Conservation (phyloP, 1,140 invertebrate genomes). For the Philotrypesis tridentata region DNA sequence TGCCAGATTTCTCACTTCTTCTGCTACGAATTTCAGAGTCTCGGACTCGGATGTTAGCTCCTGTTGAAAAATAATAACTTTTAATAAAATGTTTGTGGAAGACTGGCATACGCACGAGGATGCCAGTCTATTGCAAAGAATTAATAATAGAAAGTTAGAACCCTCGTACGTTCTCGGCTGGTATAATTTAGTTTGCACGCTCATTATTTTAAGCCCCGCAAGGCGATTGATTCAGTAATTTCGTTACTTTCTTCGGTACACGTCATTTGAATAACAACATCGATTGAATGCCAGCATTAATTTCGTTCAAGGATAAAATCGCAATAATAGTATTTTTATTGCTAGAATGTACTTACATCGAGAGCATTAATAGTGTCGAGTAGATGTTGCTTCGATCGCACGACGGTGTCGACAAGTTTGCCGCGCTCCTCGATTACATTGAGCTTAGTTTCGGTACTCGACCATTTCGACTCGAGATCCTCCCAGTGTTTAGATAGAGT, state of each 20-base stretch:
- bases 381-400: constrained; percentile 83
- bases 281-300: too few species aligned
- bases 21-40: constrained; percentile 69
- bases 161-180: not conserved
- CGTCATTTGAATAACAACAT: too few species aligned
- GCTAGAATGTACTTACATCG: constrained; percentile 74
- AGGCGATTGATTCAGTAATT: constrained; percentile 23
- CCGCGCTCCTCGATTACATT: constrained; percentile 80
- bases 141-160: not conserved
- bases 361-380: constrained; percentile 81
- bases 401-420: constrained; percentile 82
- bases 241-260: too few species aligned
- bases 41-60: constrained; percentile 78
- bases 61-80: constrained; percentile 68
- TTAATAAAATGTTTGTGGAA: too few species aligned
- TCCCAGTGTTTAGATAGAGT: constrained; percentile 85
- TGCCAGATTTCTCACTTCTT: constrained; percentile 71
- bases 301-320: too few species aligned
- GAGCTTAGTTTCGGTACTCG: constrained; percentile 78
- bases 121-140: not conserved
- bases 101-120: too few species aligned
- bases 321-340: not conserved
- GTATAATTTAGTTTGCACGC: constrained; percentile 34
- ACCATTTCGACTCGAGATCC: constrained; percentile 81
- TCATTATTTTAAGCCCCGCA: constrained; percentile 17